Evolutionary conservation across 2,113 vertebrate species (phyloP).

Genomic region (Platichthys stellatus): DNA sequence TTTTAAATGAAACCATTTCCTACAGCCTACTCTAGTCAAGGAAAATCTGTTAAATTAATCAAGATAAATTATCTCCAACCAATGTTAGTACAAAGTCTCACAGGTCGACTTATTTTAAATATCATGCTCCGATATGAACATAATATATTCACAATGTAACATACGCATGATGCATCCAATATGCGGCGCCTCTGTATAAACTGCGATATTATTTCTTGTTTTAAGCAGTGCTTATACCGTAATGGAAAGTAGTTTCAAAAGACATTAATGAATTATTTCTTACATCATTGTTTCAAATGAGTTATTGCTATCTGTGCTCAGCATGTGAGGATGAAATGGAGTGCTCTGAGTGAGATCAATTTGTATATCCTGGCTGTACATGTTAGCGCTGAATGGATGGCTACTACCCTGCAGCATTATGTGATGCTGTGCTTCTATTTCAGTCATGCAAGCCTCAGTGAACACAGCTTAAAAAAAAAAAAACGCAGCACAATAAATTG

Average conservation of each 20-base stretch:
- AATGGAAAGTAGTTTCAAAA: neutral
- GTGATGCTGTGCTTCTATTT: constrained; percentile 70
- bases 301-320: constrained; percentile 12
- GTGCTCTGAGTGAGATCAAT: constrained; percentile 59
- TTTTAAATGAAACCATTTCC: too few species aligned
- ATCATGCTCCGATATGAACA: constrained; percentile 5
- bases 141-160: constrained; percentile 20
- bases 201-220: constrained; percentile 17
- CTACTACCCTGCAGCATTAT: constrained; percentile 70
- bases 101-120: neutral
- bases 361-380: constrained; percentile 42
- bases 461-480: constrained; percentile 28
- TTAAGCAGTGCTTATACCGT: constrained; percentile 16
- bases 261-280: neutral
- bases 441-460: constrained; percentile 53
- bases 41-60: neutral
- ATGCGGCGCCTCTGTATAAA: neutral
- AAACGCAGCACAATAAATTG: constrained; percentile 60
- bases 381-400: constrained; percentile 34
- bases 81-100: neutral
- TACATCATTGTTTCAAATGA: constrained; percentile 22
- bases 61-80: neutral
- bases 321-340: constrained; percentile 28
- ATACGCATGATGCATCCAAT: constrained; percentile 30
- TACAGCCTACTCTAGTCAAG: neutral